These are phyloP conservation scores for Biston betularia DNA, from an alignment of 2,888 invertebrate genomes.

Conservation along the genomic window DNA sequence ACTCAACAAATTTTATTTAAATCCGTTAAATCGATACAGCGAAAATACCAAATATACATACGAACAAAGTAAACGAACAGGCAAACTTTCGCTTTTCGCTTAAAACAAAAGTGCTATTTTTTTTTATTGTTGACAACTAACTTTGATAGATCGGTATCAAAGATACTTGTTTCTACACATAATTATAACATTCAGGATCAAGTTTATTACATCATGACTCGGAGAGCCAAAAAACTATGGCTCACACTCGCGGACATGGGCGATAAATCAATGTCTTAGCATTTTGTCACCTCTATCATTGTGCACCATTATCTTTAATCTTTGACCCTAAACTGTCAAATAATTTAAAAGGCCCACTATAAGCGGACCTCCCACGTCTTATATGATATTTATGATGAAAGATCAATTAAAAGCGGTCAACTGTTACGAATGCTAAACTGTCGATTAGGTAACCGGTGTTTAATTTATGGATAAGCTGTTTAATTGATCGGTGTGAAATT, in stretches of 20 bases:
- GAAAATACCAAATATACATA: no score
- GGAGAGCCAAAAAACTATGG: neutral
- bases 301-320: constrained; percentile 52
- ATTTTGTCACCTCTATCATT: constrained; percentile 54
- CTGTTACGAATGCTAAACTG: constrained; percentile 33
- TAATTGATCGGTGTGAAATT: constrained; percentile 10
- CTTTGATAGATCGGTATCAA: no score
- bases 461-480: constrained; percentile 26
- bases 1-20: no score
- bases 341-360: constrained; percentile 45
- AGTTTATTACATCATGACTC: neutral
- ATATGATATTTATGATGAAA: constrained; percentile 41
- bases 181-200: no score
- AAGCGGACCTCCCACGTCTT: constrained; percentile 42
- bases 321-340: constrained; percentile 55
- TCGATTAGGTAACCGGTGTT: constrained; percentile 29
- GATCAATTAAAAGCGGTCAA: constrained; percentile 40
- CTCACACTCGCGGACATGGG: constrained; percentile 6
- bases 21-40: no score
- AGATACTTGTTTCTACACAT: no score
- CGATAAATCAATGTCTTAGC: constrained; percentile 56
- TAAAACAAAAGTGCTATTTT: no score
- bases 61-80: no score
- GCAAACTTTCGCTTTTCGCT: no score
- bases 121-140: no score